Conservation (phyloP, 2,888 invertebrate genomes). For the Pediacus dermestoides region DNA sequence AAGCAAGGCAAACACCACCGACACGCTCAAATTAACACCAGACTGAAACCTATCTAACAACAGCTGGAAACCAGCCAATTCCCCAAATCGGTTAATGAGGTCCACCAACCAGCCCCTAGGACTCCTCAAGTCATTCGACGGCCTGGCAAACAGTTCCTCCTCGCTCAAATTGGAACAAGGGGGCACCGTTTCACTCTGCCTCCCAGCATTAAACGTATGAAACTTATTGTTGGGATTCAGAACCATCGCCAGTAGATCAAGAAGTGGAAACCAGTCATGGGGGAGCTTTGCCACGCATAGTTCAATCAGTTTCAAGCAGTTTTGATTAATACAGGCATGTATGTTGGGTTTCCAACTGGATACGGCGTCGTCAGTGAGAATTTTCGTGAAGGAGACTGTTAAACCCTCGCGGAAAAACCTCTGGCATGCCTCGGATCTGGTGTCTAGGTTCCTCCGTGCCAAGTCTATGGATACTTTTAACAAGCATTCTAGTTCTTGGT, state of each 20-base stretch:
- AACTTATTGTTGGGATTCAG: conserved; percentile 96
- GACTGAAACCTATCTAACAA: conserved; percentile 78
- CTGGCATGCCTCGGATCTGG: conserved; percentile 85
- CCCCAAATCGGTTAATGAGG: conserved; percentile 90
- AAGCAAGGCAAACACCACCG: conserved; percentile 75
- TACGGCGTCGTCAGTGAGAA: conserved; percentile 95
- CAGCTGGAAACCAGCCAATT: conserved; percentile 83
- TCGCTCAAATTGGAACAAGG: conserved; percentile 61
- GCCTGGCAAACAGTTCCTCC: conserved; percentile 70
- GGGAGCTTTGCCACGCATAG: conserved; percentile 87
- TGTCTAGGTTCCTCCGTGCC: conserved; percentile 84
- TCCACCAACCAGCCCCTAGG: conserved; percentile 96
- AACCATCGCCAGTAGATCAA: conserved; percentile 89
- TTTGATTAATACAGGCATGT: conserved; percentile 90
- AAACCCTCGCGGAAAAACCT: conserved; percentile 93
- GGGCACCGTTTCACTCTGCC: conserved; percentile 69
- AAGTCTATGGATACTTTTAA: conserved; percentile 85
- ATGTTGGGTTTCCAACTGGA: conserved; percentile 97
- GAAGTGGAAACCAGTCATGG: conserved; percentile 86
- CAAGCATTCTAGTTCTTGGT: conserved; percentile 91
- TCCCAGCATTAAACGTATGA: conserved; percentile 78
- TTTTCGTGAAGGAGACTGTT: conserved; percentile 92
- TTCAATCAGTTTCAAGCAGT: conserved; percentile 88
- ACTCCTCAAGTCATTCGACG: conserved; percentile 75
- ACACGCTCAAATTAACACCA: conserved; percentile 68